Evolutionary conservation across 1,140 invertebrate species (phyloP).

Genomic region (Dreissena polymorpha): DNA sequence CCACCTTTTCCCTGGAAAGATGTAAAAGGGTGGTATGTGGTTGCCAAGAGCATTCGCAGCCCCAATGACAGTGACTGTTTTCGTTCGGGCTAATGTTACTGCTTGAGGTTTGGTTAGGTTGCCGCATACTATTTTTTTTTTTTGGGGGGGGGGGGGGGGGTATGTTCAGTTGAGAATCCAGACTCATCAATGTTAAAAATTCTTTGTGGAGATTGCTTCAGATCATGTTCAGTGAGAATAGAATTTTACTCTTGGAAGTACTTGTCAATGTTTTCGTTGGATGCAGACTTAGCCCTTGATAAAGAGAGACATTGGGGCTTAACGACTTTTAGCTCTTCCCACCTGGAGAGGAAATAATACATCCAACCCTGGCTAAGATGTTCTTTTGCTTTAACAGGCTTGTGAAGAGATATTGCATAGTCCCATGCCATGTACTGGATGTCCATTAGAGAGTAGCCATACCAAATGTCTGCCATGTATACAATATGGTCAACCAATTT

Average conservation of each 20-base stretch:
- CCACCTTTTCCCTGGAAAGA: conserved; percentile 26
- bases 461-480: conserved; percentile 17
- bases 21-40: conserved; percentile 27
- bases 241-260: too few species aligned
- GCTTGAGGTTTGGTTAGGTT: conserved; percentile 20
- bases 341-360: conserved; percentile 41
- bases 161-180: conserved; percentile 33
- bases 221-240: background rate
- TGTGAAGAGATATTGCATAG: conserved; percentile 35
- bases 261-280: conserved; percentile 22
- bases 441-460: conserved; percentile 25
- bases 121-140: conserved; percentile 13
- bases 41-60: conserved; percentile 28
- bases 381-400: background rate
- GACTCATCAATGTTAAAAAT: conserved; percentile 49
- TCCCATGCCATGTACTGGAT: conserved; percentile 32
- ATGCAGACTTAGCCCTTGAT: conserved; percentile 26
- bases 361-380: conserved; percentile 35
- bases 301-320: conserved; percentile 41
- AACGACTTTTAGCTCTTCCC: conserved; percentile 31
- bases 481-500: conserved; percentile 1
- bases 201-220: conserved; percentile 15
- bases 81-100: conserved; percentile 15
- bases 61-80: conserved; percentile 30
- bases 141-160: too few species aligned